A percentile compares a stretch with the other conserved stretches of the same genome.
Conservation (phyloP, 1,140 invertebrate species). For the Solenopsis fugax region DNA sequence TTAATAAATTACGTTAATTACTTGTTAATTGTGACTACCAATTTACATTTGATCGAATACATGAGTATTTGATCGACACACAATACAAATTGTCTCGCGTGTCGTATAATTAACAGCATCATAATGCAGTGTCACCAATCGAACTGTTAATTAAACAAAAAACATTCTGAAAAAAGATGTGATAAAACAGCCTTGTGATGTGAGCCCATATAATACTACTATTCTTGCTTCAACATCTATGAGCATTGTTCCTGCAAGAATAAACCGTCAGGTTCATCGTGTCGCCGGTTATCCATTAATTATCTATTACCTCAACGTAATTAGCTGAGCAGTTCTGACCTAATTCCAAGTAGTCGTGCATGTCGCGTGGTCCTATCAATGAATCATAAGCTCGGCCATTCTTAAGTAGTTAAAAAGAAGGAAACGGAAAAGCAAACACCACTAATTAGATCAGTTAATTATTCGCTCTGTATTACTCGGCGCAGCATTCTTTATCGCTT, state of each 20-base stretch:
- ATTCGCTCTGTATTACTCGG: neutral
- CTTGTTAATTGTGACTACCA: neutral
- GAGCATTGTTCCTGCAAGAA: conserved; percentile 53
- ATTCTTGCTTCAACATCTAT: conserved; percentile 45
- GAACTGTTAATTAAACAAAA: conserved; percentile 25
- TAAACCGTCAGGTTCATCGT: conserved; percentile 52
- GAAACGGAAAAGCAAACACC: neutral
- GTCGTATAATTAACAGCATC: neutral
- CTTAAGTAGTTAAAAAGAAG: neutral
- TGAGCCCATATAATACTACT: conserved; percentile 6
- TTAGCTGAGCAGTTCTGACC: conserved; percentile 54
- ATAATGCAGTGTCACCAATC: neutral
- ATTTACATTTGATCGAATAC: neutral
- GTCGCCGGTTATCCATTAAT: conserved; percentile 61
- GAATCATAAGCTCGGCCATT: conserved; percentile 30
- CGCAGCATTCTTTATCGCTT: neutral
- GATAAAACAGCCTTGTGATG: neutral
- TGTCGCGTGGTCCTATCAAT: conserved; percentile 17
- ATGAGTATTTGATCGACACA: too few relatives aligned
- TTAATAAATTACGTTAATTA: conserved; percentile 3
- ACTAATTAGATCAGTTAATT: conserved; percentile 5
- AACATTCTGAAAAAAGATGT: neutral
- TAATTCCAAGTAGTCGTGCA: conserved; percentile 29
- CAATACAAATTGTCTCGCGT: neutral
- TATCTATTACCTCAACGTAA: conserved; percentile 57